Base-by-base conservation (phyloP, 2,113 vertebrate species). In the Abramis brama region DNA sequence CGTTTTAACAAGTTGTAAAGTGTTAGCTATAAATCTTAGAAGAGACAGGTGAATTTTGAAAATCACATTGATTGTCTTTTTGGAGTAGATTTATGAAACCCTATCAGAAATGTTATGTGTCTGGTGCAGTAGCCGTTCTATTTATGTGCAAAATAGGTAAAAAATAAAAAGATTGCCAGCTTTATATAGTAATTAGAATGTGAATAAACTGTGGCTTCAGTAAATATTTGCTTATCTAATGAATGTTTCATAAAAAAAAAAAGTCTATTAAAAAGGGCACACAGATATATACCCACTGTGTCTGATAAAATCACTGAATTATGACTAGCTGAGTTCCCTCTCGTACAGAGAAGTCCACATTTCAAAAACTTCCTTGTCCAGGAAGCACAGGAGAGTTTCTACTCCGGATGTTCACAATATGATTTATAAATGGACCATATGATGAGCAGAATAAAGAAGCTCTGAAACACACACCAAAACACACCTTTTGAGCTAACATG, bases 221-320 rank as follows among this genome's bases (percentile, higher is more conserved):
- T 71, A 71, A 25, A 15, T 1, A 25, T 74, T 47, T 0, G n/a
- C 43, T 47, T 15, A 47, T 8, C 11, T 47, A 4, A 8, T 57
- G 55, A 19, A 57, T 57, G 55, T 21, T 57, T 21, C 19, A 7
- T 57, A 7, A 52, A 6, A 21, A 15, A 25, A 74, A 15, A 23
- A 27, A 43, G 3, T 19, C 3, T 45, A 13, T 79, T 23, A n/a
- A 43, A 60, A 79, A 62, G 23, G 33, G 55, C 43, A 82, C 15
- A 66, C 39, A 47, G 25, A 66, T 2, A 81, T 27, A 5, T 19
- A 39, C 23, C 2, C 11, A 47, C 27, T 0, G 0, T 60, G 11
- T 68, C 17, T 33, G 60, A 68, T 82, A 68, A 82, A 68, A 82
- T 50, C 43, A 82, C 45, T 50, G 79, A 68, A 82, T 82, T 82